Base-by-base conservation (phyloP, 2,113 vertebrate species). In the Callospermophilus lateralis region DNA sequence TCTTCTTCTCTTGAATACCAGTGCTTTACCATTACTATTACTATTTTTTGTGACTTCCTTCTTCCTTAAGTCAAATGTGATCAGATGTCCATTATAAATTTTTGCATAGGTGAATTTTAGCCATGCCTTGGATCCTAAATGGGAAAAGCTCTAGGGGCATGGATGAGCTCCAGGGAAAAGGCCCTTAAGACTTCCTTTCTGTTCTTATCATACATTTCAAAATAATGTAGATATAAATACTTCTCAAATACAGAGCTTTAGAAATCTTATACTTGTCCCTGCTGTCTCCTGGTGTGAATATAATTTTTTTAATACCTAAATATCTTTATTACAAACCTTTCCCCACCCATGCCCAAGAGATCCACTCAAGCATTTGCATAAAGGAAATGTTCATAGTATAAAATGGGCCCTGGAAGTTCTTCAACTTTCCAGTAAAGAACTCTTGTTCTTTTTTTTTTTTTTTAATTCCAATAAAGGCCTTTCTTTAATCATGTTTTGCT, bases 281-380 rank as follows among this genome's bases (percentile, higher is more conserved):
- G 81, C 26, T 93, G 67, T 61, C 34, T 90, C 15, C n/a, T 86
- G 65, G 34, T 76, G 2, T 70, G 87, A 83, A 67, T 73, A 0
- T 91, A 77, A 4, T 11, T 78, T 87, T 97, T 91, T 84, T n/a
- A n/a, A 93, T 86, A 81, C 51, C 63, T 90, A 90, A 77, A 74
- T 93, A 30, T 87, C 26, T 63, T 74, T n/a, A 34, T 79, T 81
- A 19, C 15, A 24, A 53, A 37, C 37, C 48, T 91, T 67, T 32
- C 45, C 34, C 45, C 22, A 68, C 34, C 68, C 26, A 88, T 3
- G 63, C 28, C 10, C 61, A 32, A 78, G 79, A 78, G 63, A 93
- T 37, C 63, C 22, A 91, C 37, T 73, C 16, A 94, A 8, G 11
- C 34, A 61, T 91, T 84, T 94, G 45, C 58, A 72, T 78, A 93